These are phyloP conservation scores for Pungitius pungitius DNA, from an alignment of 2,113 vertebrate genomes.

Conservation along the genomic window DNA sequence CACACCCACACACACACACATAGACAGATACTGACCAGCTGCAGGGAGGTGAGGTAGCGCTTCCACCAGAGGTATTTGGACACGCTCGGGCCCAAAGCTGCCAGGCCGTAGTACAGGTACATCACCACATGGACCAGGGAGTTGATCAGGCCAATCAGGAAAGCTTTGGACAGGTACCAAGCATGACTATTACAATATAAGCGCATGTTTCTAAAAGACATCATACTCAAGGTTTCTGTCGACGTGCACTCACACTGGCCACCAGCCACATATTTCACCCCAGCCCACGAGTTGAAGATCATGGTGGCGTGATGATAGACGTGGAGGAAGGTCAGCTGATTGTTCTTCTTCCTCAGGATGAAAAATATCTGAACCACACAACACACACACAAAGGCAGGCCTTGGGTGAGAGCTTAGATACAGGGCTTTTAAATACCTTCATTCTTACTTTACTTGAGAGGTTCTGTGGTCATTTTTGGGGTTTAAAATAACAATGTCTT, in stretches of 20 bases:
- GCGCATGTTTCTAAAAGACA: neutral
- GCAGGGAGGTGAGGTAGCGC: constrained; percentile 78
- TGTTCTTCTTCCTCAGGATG: constrained; percentile 84
- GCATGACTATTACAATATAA: neutral
- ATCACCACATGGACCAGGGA: constrained; percentile 81
- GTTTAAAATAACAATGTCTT: neutral
- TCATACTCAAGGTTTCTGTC: neutral
- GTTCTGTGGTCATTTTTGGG: too few species aligned
- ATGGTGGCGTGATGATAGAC: constrained; percentile 85
- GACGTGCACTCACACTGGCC: constrained; percentile 79
- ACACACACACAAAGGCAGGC: constrained; percentile 7
- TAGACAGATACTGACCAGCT: constrained; percentile 78
- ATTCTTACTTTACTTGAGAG: neutral
- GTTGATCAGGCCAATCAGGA: constrained; percentile 82
- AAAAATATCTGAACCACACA: constrained; percentile 81
- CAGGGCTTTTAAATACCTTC: neutral
- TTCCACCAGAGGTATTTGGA: constrained; percentile 82
- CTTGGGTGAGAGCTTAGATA: neutral
- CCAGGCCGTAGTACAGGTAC: constrained; percentile 79
- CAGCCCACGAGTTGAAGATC: constrained; percentile 85
- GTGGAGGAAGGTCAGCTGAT: constrained; percentile 85
- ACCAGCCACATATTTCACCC: constrained; percentile 83
- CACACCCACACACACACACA: neutral
- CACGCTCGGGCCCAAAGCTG: constrained; percentile 76
- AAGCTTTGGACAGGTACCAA: constrained; percentile 65